Evolutionary conservation across 2,113 vertebrate species (phyloP).

Genomic region (Asarcornis scutulata): DNA sequence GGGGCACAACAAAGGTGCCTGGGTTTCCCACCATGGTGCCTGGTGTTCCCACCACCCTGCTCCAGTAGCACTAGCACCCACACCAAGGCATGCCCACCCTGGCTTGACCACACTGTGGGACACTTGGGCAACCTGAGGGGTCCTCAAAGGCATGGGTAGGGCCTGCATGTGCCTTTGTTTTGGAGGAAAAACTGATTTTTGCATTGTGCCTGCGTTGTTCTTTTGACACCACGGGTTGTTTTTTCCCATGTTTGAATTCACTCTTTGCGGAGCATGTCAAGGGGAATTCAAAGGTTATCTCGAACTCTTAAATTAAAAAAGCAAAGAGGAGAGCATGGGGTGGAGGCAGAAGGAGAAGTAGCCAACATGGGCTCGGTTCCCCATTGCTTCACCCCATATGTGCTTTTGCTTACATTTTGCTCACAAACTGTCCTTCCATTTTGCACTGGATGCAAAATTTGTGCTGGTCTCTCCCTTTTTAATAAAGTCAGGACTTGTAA

Average conservation of each 20-base stretch:
- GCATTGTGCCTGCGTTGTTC: accelerated
- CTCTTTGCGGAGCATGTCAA: background rate
- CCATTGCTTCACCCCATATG: background rate
- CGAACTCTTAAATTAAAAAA: background rate
- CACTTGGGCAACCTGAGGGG: background rate
- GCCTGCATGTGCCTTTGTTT: background rate
- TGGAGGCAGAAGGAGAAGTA: background rate
- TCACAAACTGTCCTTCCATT: background rate
- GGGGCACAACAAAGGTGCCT: background rate
- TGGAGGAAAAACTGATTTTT: background rate
- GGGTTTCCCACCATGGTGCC: no score
- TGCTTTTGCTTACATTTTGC: background rate
- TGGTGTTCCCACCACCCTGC: accelerated
- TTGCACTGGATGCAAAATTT: background rate
- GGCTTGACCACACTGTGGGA: background rate
- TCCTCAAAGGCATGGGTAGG: background rate
- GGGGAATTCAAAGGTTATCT: background rate
- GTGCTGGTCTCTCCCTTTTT: background rate
- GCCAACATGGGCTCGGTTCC: background rate
- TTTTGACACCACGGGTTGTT: background rate
- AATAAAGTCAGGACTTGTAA: background rate
- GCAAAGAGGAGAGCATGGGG: background rate
- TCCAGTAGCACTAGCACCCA: background rate
- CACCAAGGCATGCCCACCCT: background rate
- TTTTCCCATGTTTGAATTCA: background rate